phyloP scores from a whole-genome alignment of 2,888 invertebrate genomes.

The Chloromyia formosa region DNA sequence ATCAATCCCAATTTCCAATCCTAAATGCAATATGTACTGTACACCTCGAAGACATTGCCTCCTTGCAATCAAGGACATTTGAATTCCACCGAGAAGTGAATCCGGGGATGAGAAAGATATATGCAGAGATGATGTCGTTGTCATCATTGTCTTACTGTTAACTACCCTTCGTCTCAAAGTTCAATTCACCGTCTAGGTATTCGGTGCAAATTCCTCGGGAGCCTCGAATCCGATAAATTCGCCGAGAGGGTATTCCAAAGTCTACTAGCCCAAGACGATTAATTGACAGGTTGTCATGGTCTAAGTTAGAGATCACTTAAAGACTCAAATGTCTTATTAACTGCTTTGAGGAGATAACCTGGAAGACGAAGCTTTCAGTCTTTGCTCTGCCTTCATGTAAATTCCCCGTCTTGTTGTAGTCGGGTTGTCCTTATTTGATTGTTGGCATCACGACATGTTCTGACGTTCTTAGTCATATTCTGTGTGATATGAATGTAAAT shows the following conservation, averaged over 20 bases:
- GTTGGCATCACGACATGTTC: conserved; percentile 12
- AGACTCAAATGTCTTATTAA: conserved; percentile 36
- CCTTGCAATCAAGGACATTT: too few relatives aligned
- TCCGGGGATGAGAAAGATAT: too few relatives aligned
- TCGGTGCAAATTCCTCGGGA: neutral
- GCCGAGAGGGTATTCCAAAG: neutral
- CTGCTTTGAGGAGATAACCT: neutral
- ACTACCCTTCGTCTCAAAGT: neutral
- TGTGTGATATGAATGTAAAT: conserved; percentile 23
- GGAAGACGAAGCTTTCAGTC: neutral
- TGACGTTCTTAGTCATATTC: conserved; percentile 25
- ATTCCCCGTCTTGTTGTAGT: neutral
- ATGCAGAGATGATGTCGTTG: neutral
- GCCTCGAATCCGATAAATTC: neutral
- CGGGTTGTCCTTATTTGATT: neutral
- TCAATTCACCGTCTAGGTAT: neutral
- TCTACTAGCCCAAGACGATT: conserved; percentile 13
- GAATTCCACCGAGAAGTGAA: too few relatives aligned
- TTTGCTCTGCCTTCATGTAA: neutral
- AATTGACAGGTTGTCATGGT: conserved; percentile 37
- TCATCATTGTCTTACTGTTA: neutral
- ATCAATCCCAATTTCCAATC: too few relatives aligned
- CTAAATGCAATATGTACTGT: too few relatives aligned
- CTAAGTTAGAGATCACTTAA: conserved; percentile 38
- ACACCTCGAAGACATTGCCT: too few relatives aligned